phyloP scores from a whole-genome alignment of 2,888 invertebrate genomes.

The Drosophila vallismaia region DNA sequence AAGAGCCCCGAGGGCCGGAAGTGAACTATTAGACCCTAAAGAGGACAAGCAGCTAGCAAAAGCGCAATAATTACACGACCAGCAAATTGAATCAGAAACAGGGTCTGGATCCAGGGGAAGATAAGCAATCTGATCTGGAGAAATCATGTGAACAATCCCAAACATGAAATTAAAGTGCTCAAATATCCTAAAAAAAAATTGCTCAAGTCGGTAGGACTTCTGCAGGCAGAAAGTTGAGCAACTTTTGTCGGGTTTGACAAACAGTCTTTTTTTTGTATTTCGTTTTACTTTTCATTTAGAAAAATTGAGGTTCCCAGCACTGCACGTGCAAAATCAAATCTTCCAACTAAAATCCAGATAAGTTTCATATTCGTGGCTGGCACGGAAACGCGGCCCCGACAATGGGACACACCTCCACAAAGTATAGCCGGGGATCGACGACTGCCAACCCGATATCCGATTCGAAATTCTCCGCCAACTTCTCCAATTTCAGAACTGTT shows the following conservation, averaged over 20 bases:
- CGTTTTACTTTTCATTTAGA: constrained; percentile 1
- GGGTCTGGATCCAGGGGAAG: constrained; percentile 27
- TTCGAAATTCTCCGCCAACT: constrained; percentile 29
- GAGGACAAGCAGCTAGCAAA: constrained; percentile 61
- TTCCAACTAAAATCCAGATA: constrained; percentile 23
- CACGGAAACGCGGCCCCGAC: constrained; percentile 67
- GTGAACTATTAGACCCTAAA: constrained; percentile 74
- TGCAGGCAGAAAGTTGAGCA: constrained; percentile 81
- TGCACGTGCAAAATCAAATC: constrained; percentile 68
- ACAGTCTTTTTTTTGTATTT: constrained; percentile 1
- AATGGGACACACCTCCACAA: constrained; percentile 81
- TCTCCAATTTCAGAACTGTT: constrained; percentile 62
- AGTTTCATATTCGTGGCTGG: constrained; percentile 67
- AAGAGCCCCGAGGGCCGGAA: constrained; percentile 66
- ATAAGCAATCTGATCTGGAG: constrained; percentile 81
- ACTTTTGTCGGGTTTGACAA: constrained; percentile 64
- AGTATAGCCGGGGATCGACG: constrained; percentile 36
- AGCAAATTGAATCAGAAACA: constrained; percentile 30
- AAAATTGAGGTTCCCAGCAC: constrained; percentile 56
- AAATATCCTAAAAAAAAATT: constrained; percentile 59
- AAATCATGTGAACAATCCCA: constrained; percentile 77
- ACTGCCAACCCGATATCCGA: constrained; percentile 76
- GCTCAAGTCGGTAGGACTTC: constrained; percentile 63
- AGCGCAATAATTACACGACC: constrained; percentile 69
- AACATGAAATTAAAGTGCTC: constrained; percentile 78